Conservation (phyloP, 2,797 vertebrate genomes). For the Falco rusticolus region DNA sequence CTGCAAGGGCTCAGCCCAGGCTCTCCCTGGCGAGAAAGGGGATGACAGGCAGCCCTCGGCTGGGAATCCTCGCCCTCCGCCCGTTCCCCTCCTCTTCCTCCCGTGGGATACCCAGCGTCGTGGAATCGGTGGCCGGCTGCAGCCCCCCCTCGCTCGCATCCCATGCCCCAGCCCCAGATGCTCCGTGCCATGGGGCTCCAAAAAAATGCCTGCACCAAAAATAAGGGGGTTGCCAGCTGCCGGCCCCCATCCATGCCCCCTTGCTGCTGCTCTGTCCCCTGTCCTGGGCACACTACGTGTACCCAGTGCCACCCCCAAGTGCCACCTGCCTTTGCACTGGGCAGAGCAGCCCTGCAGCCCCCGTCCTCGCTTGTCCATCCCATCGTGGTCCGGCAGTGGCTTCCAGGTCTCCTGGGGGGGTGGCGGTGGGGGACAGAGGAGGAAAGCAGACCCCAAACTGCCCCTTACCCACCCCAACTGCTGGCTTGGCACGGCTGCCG, state of each 20-base stretch:
- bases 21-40: not conserved
- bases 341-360: not conserved
- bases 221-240: not conserved
- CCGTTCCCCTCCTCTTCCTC: not conserved
- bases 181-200: rapidly evolving
- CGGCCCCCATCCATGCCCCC: rapidly evolving
- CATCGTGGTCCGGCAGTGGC: not conserved
- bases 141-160: not conserved
- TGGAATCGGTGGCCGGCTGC: not conserved
- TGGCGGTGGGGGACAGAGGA: too few species aligned
- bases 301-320: not conserved
- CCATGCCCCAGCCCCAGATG: not conserved
- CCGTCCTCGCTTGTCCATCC: rapidly evolving
- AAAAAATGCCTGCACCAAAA: not conserved
- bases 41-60: not conserved
- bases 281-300: rapidly evolving
- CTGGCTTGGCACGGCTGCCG: not conserved
- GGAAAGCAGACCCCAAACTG: not conserved
- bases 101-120: rapidly evolving
- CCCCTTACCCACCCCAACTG: not conserved
- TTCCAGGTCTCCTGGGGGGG: not conserved
- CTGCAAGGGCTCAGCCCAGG: not conserved
- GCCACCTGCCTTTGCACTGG: not conserved
- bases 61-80: not conserved
- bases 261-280: not conserved